Base-by-base conservation (phyloP, 1,140 invertebrate genomes). In the Acromyrmex charruanus region DNA sequence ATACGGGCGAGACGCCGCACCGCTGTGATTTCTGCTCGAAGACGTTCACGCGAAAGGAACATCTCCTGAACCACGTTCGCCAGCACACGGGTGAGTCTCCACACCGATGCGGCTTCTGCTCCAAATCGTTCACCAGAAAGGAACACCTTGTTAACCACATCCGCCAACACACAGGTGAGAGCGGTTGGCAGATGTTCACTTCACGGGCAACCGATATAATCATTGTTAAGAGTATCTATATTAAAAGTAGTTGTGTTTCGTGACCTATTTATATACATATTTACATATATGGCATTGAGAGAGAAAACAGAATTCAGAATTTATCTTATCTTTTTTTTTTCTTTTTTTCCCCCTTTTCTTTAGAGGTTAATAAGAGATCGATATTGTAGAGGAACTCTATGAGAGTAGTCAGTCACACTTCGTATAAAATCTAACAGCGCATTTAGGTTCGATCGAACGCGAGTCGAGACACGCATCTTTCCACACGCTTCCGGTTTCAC, bases 1-100 rank as follows among this genome's bases (percentile, higher is more conserved):
- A 98, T 93, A 98, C 97, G 87, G 98, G 98, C 85, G 98, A 98
- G 94, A 98, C 98, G 66, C 97, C 97, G n/a, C 97, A 98, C 94
- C 97, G 97, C 65, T 98, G 97, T 93, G 97, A 98, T 94, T 98
- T 98, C 94, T 98, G 97, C 93, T 97, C 97, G 55, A 98, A 98
- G 94, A 97, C 97, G 28, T 98, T 98, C 94, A 98, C 97, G 9
- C 96, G 97, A 88, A 98, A 98, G 95, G 97, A 98, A 93, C 97
- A 98, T 94, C 96, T 98, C 87, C 94, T 98, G 91, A 98, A 98
- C 94, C 98, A 98, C 95, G 97, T 98, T 87, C 96, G 97, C 55
- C 97, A 98, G 94, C 98, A 98, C 94, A 98, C 97, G 90, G 96
- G 97, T 88, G 98, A 98, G 94, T 98, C 97, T 75, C 97, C 97